These are phyloP conservation scores for Macrocentrus cingulum DNA, from an alignment of 1,140 invertebrate genomes.

Conservation along the genomic window DNA sequence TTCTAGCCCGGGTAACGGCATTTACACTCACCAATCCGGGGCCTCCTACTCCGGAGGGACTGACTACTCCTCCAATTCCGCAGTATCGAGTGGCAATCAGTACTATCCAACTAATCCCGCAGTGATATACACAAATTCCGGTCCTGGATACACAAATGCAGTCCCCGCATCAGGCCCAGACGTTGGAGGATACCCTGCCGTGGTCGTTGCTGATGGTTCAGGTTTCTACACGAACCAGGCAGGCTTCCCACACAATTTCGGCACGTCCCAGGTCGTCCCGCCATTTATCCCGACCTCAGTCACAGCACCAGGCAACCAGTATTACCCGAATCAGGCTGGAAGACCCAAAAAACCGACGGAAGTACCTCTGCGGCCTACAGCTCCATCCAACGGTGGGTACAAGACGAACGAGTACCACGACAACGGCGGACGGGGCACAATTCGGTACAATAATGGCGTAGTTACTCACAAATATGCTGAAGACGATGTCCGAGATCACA, in stretches of 20 bases:
- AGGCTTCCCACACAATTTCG: constrained; percentile 5
- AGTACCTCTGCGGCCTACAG: not conserved
- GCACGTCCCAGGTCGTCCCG: not conserved
- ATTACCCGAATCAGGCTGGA: constrained; percentile 16
- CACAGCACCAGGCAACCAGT: constrained; percentile 4
- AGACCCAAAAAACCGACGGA: not conserved
- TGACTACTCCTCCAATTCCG: too few species aligned
- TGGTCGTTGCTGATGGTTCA: not conserved
- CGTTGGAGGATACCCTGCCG: not conserved
- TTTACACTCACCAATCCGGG: too few species aligned
- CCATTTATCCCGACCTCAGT: constrained; percentile 7
- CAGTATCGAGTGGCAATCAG: not conserved
- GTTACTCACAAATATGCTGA: constrained; percentile 40
- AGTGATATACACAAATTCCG: not conserved
- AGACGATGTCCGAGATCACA: constrained; percentile 36
- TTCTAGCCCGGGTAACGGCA: too few species aligned
- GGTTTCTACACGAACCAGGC: constrained; percentile 7
- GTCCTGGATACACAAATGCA: not conserved
- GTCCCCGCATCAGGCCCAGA: not conserved
- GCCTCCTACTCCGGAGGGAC: too few species aligned
- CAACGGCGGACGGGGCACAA: constrained; percentile 42
- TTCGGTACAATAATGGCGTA: constrained; percentile 41
- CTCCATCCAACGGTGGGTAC: constrained; percentile 29
- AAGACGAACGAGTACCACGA: constrained; percentile 44
- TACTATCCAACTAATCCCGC: not conserved